Base-by-base conservation (phyloP, 2,113 vertebrate species). In the Carassius carassius region DNA sequence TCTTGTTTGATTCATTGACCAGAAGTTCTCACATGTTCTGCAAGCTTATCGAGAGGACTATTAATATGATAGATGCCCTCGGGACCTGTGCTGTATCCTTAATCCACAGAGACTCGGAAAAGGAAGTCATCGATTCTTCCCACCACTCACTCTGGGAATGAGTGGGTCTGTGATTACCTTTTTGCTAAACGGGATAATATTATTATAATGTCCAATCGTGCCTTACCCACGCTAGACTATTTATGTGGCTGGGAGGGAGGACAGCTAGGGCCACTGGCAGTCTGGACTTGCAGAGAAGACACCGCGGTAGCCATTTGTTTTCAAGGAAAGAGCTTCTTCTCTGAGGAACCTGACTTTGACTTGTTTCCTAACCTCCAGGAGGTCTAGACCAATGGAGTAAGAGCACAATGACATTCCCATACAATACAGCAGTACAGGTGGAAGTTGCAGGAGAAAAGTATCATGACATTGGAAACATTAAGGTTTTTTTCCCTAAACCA, bases 81-180 rank as follows among this genome's bases (percentile, higher is more conserved):
- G 86, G 77, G 91, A 91, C 81, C 84, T 54, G 63, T 41, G 83
- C 91, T 85, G 70, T 72, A 72, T 85, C 87, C n/a, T 60, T 58
- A 79, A 81, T 90, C 90, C 88, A 90, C 82, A 87, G 88, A 86
- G 84, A 90, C 86, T 35, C 44, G 84, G 60, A 85, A 83, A 88
- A 93, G 92, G 91, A 94, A 94, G 91, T 92, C 86, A 94, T 93
- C 6, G 91, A 93, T 94, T 94, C 92, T 94, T 93, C 90, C 91
- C 92, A 93, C 90, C 87, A 91, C 84, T 84, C 86, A 87, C 85
- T 92, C 91, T 91, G 90, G 91, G 91, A 94, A 93, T 90, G 84
- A 90, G 81, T 83, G 82, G 85, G 62, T 76, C 84, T 88, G 37
- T 73, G 51, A 89, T 91, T 92, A 90, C 90, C 90, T 72, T 84